Conservation (phyloP, 2,888 invertebrate species). For the Argyresthia goedartella region DNA sequence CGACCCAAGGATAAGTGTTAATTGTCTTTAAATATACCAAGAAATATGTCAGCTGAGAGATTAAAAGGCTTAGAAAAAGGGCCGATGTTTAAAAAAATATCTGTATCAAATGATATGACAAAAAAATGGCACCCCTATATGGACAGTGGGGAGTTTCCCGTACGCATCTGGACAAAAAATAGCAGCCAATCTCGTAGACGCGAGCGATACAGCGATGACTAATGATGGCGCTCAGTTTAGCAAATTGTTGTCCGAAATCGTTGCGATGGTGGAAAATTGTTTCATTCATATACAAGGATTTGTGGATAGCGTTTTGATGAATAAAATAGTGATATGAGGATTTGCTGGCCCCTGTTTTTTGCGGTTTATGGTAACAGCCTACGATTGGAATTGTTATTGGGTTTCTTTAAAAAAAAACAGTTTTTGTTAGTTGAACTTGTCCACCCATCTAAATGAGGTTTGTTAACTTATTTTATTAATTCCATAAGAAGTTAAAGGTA, state of each 20-base stretch:
- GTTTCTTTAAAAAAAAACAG: too few species aligned
- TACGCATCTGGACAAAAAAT: slow-evolving; percentile 29
- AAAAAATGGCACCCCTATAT: not conserved
- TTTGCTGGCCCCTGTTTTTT: too few species aligned
- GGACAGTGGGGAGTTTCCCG: not conserved
- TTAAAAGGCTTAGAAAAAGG: not conserved
- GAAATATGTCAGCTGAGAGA: not conserved
- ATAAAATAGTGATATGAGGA: slow-evolving; percentile 34
- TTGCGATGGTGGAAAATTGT: slow-evolving; percentile 64
- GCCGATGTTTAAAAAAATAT: not conserved
- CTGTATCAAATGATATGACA: not conserved
- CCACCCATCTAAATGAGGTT: too few species aligned
- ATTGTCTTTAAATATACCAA: not conserved
- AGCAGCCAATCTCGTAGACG: slow-evolving; percentile 38
- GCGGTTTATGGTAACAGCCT: too few species aligned
- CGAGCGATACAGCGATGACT: slow-evolving; percentile 59
- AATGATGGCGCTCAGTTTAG: slow-evolving; percentile 51
- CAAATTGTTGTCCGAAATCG: slow-evolving; percentile 61
- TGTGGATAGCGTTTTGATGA: slow-evolving; percentile 49
- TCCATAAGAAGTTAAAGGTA: too few species aligned
- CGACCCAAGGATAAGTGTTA: too few species aligned
- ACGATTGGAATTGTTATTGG: too few species aligned
- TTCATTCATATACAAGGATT: slow-evolving; percentile 64
- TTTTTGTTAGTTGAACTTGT: too few species aligned
- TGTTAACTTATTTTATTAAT: too few species aligned